Conservation (phyloP, 2,797 vertebrate species). For the Diplodus sargus region DNA sequence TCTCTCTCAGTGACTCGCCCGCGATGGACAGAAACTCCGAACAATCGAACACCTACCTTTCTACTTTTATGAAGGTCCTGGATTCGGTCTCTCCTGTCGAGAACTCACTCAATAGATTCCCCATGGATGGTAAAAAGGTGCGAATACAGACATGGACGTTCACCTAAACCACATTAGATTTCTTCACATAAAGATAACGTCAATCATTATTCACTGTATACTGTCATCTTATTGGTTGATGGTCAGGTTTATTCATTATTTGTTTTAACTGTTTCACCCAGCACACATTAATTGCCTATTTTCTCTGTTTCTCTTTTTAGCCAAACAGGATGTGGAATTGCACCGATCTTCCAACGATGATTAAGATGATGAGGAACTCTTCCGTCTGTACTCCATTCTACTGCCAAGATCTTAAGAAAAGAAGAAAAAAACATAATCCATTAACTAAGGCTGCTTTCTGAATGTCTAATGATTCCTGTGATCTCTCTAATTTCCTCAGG, state of each 20-base stretch:
- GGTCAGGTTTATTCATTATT: background rate
- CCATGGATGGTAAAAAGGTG: slow-evolving; percentile 38
- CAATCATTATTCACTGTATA: background rate
- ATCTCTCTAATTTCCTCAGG: slow-evolving; percentile 53
- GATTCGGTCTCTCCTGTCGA: background rate
- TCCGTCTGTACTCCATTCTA: slow-evolving; percentile 70
- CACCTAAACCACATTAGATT: background rate
- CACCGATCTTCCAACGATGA: slow-evolving; percentile 63
- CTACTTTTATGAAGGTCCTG: slow-evolving; percentile 27
- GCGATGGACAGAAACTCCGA: background rate
- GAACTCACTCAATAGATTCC: background rate
- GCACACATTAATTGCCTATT: no score
- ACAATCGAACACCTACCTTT: background rate
- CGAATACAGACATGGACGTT: background rate
- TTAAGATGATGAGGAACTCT: slow-evolving; percentile 67
- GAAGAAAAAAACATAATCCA: background rate
- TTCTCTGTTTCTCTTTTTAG: slow-evolving; percentile 27
- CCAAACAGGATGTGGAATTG: slow-evolving; percentile 65
- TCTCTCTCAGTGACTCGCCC: slow-evolving; percentile 35
- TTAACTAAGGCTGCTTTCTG: background rate
- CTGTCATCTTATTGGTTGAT: slow-evolving; percentile 1
- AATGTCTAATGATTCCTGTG: background rate
- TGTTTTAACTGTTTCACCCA: background rate
- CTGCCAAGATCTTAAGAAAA: background rate
- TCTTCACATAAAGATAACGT: background rate